Evolutionary conservation across 2,888 invertebrate genomes (phyloP), one percentile per base, ranked within the genome.

Genomic region (Spicauda simplicius): DNA sequence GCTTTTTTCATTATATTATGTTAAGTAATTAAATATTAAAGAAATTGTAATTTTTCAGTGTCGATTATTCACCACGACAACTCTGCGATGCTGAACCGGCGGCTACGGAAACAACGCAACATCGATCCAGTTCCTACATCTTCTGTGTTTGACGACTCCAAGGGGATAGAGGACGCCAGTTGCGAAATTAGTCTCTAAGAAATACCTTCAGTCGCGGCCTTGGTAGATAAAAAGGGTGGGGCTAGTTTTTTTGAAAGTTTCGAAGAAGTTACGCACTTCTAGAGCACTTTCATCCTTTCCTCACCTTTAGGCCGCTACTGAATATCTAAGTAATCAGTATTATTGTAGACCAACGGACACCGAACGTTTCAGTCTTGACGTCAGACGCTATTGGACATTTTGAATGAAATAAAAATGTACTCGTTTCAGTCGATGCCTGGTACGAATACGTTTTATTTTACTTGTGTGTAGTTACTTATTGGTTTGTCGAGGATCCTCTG

Each of bases 111-210:
- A 68, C 82, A 83, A 58, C 86, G 86, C 74, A 85, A 85, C 71
- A 78, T 86, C 75, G 90, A 91, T 69, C 77, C 92, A 76, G 93
- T 93, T 80, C 93, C 93, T 80, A 93, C 93, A 69, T 93, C 93
- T 70, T 93, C 93, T 80, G 80, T 93, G 75, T 86, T 93, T 68
- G 93, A 93, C 83, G 92, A 93, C 81, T 93, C 93, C 77, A 88
- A 81, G 59, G 83, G 83, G 53, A 75, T 72, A 19, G 82, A 86
- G 66, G 79, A 85, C 71, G 77, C 78, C 50, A 85, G 77, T 70
- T 84, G 88, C 70, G 91, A 93, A 73, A 80, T 92, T 69, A 92
- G 91, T 45, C 74, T 78, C 20, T 78, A 74, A 69, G 50, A 52
- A 20, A 61, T 61, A 60, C 50, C 33, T 53, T 61, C 48, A 48